phyloP scores from a whole-genome alignment of 2,113 vertebrate genomes.

The Melanocharis versteri region DNA sequence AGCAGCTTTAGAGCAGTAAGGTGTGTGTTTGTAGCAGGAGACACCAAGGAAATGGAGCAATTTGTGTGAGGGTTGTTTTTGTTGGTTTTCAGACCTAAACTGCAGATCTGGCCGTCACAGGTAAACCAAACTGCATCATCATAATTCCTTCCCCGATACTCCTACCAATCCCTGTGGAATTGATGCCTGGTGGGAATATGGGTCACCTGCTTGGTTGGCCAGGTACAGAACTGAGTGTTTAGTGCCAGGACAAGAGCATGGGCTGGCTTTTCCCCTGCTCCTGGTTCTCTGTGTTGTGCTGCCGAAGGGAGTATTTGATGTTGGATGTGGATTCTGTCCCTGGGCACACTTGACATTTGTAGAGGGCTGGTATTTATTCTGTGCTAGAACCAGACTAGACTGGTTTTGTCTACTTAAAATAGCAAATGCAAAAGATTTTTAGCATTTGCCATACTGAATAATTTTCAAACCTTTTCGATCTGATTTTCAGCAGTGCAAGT shows the following conservation, averaged over 20 bases:
- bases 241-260: background rate
- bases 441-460: background rate
- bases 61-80: background rate
- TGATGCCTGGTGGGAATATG: background rate
- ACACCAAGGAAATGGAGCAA: background rate
- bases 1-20: background rate
- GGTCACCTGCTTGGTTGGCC: background rate
- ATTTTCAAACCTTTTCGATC: background rate
- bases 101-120: background rate
- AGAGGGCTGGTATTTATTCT: background rate
- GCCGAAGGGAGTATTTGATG: background rate
- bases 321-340: background rate
- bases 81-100: background rate
- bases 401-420: background rate
- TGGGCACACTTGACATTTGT: background rate
- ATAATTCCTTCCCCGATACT: background rate
- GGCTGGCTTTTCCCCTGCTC: background rate
- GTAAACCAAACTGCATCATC: background rate
- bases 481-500: background rate
- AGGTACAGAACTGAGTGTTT: background rate
- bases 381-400: background rate
- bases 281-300: background rate
- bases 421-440: background rate
- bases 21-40: background rate
- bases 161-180: background rate